Evolutionary conservation across 2,888 invertebrate genomes (phyloP).

Genomic region (Acheta domesticus): DNA sequence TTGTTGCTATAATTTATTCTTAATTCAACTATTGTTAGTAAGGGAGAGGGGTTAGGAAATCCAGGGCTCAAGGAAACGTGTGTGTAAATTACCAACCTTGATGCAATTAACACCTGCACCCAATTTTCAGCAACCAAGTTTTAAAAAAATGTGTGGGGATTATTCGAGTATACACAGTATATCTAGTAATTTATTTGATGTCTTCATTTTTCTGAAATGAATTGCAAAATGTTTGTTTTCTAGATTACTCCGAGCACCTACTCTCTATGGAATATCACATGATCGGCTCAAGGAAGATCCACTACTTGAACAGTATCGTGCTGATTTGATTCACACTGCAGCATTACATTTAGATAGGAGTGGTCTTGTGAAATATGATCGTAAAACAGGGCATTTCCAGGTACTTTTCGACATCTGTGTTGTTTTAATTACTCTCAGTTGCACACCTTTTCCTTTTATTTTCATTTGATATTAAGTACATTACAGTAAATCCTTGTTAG

Average conservation of each 20-base stretch:
- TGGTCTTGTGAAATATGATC: slow-evolving; percentile 92
- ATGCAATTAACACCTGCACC: too few relatives aligned
- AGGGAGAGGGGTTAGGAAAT: too few relatives aligned
- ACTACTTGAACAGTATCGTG: slow-evolving; percentile 81
- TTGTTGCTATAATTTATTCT: too few relatives aligned
- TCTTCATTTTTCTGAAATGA: too few relatives aligned
- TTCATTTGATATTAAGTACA: slow-evolving; percentile 22
- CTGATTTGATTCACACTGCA: slow-evolving; percentile 94
- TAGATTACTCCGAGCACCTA: slow-evolving; percentile 86
- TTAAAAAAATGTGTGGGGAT: too few relatives aligned
- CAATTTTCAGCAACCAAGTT: too few relatives aligned
- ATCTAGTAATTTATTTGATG: too few relatives aligned
- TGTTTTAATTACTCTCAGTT: neutral
- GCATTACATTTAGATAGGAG: slow-evolving; percentile 87
- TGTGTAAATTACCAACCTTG: too few relatives aligned
- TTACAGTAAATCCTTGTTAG: neutral
- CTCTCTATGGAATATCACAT: slow-evolving; percentile 80
- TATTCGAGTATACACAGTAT: too few relatives aligned
- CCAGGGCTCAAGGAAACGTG: too few relatives aligned
- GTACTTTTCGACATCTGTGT: slow-evolving; percentile 36
- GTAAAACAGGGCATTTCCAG: slow-evolving; percentile 84
- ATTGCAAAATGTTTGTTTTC: slow-evolving; percentile 22
- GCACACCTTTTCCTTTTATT: neutral
- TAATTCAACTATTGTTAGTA: too few relatives aligned
- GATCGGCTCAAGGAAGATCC: slow-evolving; percentile 80